Conservation (phyloP, 1,140 invertebrate genomes). For the Euborellia annulipes region DNA sequence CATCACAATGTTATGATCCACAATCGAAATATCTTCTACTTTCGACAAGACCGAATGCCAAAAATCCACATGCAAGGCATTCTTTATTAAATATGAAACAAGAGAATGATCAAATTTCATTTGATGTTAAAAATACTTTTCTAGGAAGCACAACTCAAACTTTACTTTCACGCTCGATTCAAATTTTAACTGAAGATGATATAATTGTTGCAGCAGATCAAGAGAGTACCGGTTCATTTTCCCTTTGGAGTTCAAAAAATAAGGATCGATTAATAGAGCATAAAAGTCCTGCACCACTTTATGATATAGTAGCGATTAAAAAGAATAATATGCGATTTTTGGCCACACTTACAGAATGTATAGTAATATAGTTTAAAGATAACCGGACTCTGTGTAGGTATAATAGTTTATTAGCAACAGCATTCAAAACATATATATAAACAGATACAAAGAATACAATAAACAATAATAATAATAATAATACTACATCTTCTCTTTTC, state of each 20-base stretch:
- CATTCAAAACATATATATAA: too few species aligned
- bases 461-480: too few species aligned
- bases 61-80: slow-evolving; percentile 39
- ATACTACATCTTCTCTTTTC: too few species aligned
- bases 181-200: slow-evolving; percentile 34
- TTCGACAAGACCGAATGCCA: slow-evolving; percentile 38
- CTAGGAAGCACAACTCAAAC: slow-evolving; percentile 43
- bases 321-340: slow-evolving; percentile 34
- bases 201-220: slow-evolving; percentile 47
- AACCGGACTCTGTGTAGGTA: too few species aligned
- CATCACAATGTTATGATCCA: slow-evolving; percentile 49
- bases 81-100: too few species aligned
- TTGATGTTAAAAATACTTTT: slow-evolving; percentile 29
- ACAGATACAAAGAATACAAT: too few species aligned
- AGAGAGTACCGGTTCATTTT: slow-evolving; percentile 40
- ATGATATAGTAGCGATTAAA: slow-evolving; percentile 44
- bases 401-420: too few species aligned
- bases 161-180: slow-evolving; percentile 40
- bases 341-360: slow-evolving; percentile 45
- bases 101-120: too few species aligned
- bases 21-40: slow-evolving; percentile 41
- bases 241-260: slow-evolving; percentile 47
- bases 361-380: too few species aligned
- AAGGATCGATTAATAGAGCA: slow-evolving; percentile 37
- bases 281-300: slow-evolving; percentile 38